Evolutionary conservation across 2,113 vertebrate species (phyloP), one percentile per base, ranked within the genome.

Genomic region (Diphyllodes magnificus): DNA sequence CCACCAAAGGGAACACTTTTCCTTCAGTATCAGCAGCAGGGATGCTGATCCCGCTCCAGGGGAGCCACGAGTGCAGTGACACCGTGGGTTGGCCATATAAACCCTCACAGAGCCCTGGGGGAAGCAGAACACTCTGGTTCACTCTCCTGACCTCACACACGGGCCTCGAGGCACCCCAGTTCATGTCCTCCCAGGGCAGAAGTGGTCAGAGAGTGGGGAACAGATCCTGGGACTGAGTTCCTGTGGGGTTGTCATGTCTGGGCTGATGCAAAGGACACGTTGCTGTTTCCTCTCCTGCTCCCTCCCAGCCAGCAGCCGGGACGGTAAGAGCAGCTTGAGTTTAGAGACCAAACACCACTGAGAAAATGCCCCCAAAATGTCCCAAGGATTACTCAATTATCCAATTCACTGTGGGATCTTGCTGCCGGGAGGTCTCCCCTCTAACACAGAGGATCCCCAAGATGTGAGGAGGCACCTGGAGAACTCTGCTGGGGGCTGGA

Each of bases 71-170:
- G 47, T 0, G 6, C 18, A 11, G 22, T 4, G 40, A 11, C 44
- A 65, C 16, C 25, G 1, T 0, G 4, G 23, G 0, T 1, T 3
- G 2, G 54, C 25, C 28, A 2, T 7, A 5, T 1, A 51, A 64
- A 28, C 21, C 39, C 4, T 2, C 79, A 30, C 61, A 56, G 22
- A 69, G 72, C n/a, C 39, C 37, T 18, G n/a, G 33, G 40, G 21
- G 19, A 28, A 51, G 57, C 53, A 56, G 54, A 51, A 33, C 30
- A 7, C 22, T 5, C 35, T 44, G 68, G 4, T 27, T 73, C 1
- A 1, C 35, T 42, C 51, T 25, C 42, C 4, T 68, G 59, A 24
- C 23, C 5, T 12, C 8, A 35, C 31, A 20, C 15, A 3, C 3
- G 1, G 12, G 17, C 14, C 30, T 56, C 0, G 0, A 16, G 4